Conservation (phyloP, 2,113 vertebrate species). For the Capra hircus region DNA sequence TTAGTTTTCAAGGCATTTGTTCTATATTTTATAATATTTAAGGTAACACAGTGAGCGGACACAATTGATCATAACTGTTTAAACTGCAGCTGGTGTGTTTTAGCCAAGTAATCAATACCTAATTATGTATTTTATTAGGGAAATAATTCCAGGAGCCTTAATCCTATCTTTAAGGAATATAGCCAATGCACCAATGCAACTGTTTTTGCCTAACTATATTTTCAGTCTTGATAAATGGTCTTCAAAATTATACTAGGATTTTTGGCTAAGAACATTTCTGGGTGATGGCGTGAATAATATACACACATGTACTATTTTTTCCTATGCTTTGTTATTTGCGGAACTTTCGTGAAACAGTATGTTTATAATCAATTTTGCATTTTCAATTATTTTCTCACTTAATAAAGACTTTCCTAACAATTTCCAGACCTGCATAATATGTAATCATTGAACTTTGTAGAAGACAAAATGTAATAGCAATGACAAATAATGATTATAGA, state of each 20-base stretch:
- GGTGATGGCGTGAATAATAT: neutral
- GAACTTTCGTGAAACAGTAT: neutral
- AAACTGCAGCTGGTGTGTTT: constrained; percentile 34
- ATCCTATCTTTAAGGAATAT: constrained; percentile 49
- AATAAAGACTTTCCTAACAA: neutral
- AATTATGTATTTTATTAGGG: constrained; percentile 74
- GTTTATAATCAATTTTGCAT: neutral
- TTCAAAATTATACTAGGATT: neutral
- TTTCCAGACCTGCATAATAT: neutral
- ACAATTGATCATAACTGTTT: neutral
- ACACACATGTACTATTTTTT: neutral
- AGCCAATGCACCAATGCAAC: neutral
- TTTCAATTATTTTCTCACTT: constrained; percentile 14
- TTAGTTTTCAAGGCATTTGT: neutral
- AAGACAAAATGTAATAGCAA: neutral
- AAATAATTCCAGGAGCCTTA: constrained; percentile 64
- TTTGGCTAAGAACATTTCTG: neutral
- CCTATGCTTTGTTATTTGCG: neutral
- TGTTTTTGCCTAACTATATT: constrained; percentile 1
- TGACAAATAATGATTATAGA: neutral
- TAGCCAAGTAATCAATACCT: constrained; percentile 70
- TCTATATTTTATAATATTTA: constrained; percentile 34
- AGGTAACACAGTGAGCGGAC: neutral
- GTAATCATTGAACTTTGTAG: neutral
- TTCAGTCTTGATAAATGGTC: constrained; percentile 19